phyloP scores from a whole-genome alignment of 2,888 invertebrate genomes.

The Trissonchulus latispiculum region DNA sequence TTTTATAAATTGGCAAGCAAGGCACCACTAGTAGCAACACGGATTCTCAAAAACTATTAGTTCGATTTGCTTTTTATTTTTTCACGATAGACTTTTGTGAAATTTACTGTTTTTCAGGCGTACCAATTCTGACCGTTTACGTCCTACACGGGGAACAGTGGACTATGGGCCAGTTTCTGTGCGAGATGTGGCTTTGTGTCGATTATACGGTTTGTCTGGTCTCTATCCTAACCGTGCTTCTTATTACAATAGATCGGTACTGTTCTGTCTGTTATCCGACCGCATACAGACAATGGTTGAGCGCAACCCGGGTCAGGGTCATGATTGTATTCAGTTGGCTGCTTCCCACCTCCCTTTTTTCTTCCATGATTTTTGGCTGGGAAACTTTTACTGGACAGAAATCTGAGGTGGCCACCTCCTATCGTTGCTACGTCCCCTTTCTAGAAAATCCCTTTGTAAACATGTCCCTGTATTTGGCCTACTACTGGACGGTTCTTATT shows the following conservation, averaged over 20 bases:
- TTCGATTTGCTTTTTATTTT: too few relatives aligned
- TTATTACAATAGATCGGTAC: slow-evolving; percentile 33
- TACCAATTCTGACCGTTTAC: slow-evolving; percentile 42
- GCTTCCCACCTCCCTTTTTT: slow-evolving; percentile 39
- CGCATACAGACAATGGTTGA: slow-evolving; percentile 42
- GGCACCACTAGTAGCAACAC: too few relatives aligned
- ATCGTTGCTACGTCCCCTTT: slow-evolving; percentile 21
- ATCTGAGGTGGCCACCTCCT: slow-evolving; percentile 26
- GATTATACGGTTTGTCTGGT: slow-evolving; percentile 43
- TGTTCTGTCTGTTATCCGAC: slow-evolving; percentile 40
- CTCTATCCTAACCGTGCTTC: slow-evolving; percentile 41
- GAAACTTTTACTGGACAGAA: slow-evolving; percentile 31
- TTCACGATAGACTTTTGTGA: too few relatives aligned
- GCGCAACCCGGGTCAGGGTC: slow-evolving; percentile 65
- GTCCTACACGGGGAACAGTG: slow-evolving; percentile 35
- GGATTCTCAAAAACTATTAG: too few relatives aligned
- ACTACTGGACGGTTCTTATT: slow-evolving; percentile 43
- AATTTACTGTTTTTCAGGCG: too few relatives aligned
- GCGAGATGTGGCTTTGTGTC: slow-evolving; percentile 39
- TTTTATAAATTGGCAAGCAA: too few relatives aligned
- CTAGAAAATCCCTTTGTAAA: slow-evolving; percentile 34
- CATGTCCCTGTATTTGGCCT: slow-evolving; percentile 43
- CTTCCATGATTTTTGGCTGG: slow-evolving; percentile 43
- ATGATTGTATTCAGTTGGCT: slow-evolving; percentile 40
- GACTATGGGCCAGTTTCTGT: slow-evolving; percentile 21